These are phyloP conservation scores for Cyprinodon diabolis DNA, from an alignment of 2,797 vertebrate species.

Conservation along the genomic window DNA sequence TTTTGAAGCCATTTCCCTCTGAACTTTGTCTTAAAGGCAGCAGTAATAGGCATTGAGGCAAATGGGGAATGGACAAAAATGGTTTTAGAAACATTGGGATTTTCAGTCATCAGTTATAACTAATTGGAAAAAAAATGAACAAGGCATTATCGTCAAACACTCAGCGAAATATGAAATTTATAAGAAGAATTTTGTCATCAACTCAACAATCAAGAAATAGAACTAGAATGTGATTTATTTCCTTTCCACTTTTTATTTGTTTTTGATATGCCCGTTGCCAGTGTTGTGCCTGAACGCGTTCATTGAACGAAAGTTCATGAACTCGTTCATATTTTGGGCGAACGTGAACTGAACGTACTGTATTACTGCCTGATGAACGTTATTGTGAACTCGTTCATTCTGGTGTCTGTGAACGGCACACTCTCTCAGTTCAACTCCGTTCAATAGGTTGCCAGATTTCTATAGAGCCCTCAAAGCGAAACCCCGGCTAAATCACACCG, in stretches of 20 bases:
- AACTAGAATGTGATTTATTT: background rate
- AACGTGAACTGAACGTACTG: no score
- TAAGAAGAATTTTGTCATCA: background rate
- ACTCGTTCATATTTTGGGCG: no score
- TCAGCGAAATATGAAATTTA: background rate
- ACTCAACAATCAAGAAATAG: background rate
- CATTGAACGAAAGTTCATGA: no score
- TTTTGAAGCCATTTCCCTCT: background rate
- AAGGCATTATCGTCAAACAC: conserved; percentile 15
- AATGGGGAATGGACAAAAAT: conserved; percentile 5
- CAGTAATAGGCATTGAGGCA: conserved; percentile 8
- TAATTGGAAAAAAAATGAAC: conserved; percentile 3
- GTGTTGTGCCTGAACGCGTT: no score
- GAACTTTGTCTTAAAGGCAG: conserved; percentile 13
- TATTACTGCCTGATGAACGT: no score
- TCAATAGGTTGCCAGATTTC: no score
- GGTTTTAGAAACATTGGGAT: conserved; percentile 9
- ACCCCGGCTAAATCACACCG: no score
- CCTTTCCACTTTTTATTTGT: background rate
- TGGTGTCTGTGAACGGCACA: no score
- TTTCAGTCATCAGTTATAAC: conserved; percentile 9
- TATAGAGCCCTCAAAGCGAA: no score
- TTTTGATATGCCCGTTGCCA: background rate
- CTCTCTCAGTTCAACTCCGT: no score
- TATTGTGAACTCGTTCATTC: no score